phyloP scores from a whole-genome alignment of 2,113 vertebrate genomes.

The Odobenus rosmarus region DNA sequence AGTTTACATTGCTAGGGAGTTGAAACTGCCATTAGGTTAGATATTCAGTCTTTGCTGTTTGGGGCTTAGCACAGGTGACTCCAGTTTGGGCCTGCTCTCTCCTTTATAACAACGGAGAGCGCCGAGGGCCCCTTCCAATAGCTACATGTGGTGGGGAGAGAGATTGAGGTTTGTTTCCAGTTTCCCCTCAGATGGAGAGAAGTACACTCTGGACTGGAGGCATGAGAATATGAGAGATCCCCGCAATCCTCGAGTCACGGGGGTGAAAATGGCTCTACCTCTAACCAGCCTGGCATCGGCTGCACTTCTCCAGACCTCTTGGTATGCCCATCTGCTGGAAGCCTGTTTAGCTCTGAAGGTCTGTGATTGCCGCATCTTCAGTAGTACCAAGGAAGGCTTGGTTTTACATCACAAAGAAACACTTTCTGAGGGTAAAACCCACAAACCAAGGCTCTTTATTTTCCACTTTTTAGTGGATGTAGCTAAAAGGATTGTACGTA shows the following conservation, averaged over 20 bases:
- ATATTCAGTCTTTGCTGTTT: not conserved
- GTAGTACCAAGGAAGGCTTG: not conserved
- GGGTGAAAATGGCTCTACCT: not conserved
- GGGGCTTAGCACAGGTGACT: not conserved
- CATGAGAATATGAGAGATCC: not conserved
- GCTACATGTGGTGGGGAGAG: not conserved
- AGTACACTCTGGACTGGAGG: not conserved
- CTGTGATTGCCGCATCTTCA: not conserved
- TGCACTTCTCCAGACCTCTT: not conserved
- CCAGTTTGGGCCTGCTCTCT: not conserved
- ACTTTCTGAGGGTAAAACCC: not conserved
- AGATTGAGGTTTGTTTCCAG: not conserved
- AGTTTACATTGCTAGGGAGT: not conserved
- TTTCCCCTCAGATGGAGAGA: not conserved
- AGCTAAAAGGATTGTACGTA: not conserved
- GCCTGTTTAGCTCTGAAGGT: not conserved
- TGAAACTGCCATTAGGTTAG: not conserved
- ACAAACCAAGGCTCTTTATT: not conserved
- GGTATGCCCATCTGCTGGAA: not conserved
- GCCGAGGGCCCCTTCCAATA: rapidly evolving
- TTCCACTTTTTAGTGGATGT: not conserved
- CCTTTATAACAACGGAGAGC: not conserved
- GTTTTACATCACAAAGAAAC: not conserved
- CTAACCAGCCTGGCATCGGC: not conserved
- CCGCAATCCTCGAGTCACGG: no score